Evolutionary conservation across 2,888 invertebrate genomes (phyloP).

Genomic region (Phengaris alcon): DNA sequence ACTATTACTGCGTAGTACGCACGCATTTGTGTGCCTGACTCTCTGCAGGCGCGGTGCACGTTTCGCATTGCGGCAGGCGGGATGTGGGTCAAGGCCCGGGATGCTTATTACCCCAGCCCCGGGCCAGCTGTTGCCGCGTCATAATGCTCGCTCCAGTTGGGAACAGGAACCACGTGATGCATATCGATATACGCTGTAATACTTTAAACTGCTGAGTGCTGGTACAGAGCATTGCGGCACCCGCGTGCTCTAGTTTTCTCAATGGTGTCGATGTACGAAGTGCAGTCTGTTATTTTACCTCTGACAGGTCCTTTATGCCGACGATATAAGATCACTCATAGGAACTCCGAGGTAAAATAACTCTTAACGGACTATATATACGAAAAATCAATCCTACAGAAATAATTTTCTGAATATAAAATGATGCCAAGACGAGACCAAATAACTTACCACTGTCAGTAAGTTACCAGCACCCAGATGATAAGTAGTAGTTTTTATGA

Average conservation of each 20-base stretch:
- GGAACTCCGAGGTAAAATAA: too few relatives aligned
- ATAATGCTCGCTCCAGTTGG: not conserved
- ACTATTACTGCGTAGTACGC: not conserved
- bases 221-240: not conserved
- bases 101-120: not conserved
- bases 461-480: too few relatives aligned
- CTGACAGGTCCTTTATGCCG: too few relatives aligned
- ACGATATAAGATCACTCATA: too few relatives aligned
- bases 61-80: conserved; percentile 36
- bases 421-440: too few relatives aligned
- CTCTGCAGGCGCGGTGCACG: conserved; percentile 19
- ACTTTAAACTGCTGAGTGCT: not conserved
- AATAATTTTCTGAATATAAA: too few relatives aligned
- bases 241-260: not conserved
- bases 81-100: conserved; percentile 33
- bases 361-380: too few relatives aligned
- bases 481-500: too few relatives aligned
- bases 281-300: too few relatives aligned
- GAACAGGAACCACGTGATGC: not conserved
- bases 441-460: too few relatives aligned
- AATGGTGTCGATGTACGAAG: too few relatives aligned
- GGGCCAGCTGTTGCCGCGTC: not conserved
- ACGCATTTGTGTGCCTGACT: not conserved
- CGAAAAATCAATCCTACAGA: too few relatives aligned
- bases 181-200: not conserved